Evolutionary conservation across 2,113 vertebrate species (phyloP), one percentile per base, ranked within the genome.

Genomic region (Falco punctatus): DNA sequence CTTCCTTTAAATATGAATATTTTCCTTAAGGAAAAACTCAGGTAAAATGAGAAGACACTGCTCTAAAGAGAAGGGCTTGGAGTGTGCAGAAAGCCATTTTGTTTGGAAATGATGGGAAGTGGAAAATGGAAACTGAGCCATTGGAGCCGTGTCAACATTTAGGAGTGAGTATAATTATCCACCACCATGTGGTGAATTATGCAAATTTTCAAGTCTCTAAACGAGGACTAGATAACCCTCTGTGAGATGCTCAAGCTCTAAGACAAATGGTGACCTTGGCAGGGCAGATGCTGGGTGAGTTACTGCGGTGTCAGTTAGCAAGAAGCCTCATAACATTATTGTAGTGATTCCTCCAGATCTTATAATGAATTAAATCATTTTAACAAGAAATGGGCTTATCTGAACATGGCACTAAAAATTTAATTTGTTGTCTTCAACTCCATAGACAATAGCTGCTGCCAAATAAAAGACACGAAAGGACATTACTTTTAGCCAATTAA

Each of bases 181-280:
- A 7, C 11, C 11, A 15, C 20, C 5, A 2, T 5, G 13, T 1
- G 5, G 27, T 54, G 27, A 21, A 15, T 24, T 30, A 5, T 7
- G 22, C 4, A 55, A 22, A n/a, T 11, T 22, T 67, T 46, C 9
- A 24, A 4, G 44, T 20, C 61, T 44, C 30, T 21, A 28, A 22
- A 14, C 0, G 3, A 65, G 73, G 30, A 4, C 49, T 27, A 11
- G 78, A 4, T 2, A n/a, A 11, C 4, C 15, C 21, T 26, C 21
- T 3, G 14, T 7, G 8, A n/a, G 72, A 6, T 24, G n/a, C 66
- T n/a, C 0, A 0, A 58, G 46, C 52, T 61, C 54, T 4, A 6
- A 13, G 14, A 12, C 15, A 13, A 5, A 3, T 4, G 1, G 0
- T 2, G 67, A 26, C 24, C 26, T 13, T 26, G 32, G 27, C 3